Base-by-base conservation (phyloP, 2,113 vertebrate species). In the Arizona elegans region DNA sequence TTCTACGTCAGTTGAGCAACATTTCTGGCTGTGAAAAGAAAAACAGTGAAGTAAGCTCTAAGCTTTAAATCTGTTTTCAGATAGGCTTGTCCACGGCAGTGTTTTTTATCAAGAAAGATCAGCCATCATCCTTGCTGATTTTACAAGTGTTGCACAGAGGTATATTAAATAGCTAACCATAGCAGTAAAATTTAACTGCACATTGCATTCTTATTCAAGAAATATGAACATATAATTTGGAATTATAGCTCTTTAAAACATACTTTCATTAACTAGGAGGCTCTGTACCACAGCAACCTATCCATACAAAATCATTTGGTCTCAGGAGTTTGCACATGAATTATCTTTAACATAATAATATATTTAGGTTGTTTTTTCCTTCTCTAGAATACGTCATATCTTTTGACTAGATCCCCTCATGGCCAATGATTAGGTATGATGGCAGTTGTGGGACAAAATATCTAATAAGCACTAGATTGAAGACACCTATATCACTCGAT, bases 91-190 rank as follows among this genome's bases (percentile, higher is more conserved):
- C 89, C 92, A 53, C 92, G 86, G 94, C 56, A 2, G 92, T 54
- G 93, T 0, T 89, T 81, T 93, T 93, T 90, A n/a, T 93, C 94
- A 97, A 93, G 93, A 94, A 70, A 95, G 94, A 96, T 97, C 93
- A 97, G 87, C 81, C 93, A 92, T 87, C 9, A 26, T n/a, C 7
- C 86, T 93, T 88, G 53, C 95, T 96, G 96, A 96, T 96, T 95
- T 96, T 94, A 97, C 97, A 97, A 95, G 95, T 95, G 94, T 88
- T 93, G 91, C 93, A 95, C 94, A 94, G 88, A 91, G 94, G 92
- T 93, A 58, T 95, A 91, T 93, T 95, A 85, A 75, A 92, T 58
- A 93, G 96, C 96, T 88, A 90, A 89, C 89, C 70, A 86, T 95
- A 91, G 91, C 52, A 93, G 92, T 94, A 95, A 95, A 94, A 55